Percentiles rank a stretch among this genome's conserved stretches.
phyloP scores from a whole-genome alignment of 2,113 vertebrate genomes.

The Podocnemis expansa region DNA sequence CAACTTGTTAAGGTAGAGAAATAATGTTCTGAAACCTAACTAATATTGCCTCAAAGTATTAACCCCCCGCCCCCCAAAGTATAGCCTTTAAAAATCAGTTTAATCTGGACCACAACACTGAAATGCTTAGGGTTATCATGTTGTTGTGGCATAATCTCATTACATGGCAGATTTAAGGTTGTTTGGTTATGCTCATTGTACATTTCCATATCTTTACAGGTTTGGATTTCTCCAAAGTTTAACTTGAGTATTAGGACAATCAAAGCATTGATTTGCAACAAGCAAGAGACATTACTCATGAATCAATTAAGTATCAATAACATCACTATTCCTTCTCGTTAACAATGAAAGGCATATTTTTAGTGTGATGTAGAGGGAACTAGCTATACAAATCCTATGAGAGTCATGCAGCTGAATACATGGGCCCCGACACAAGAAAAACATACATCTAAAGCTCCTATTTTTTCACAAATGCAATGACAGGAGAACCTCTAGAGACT shows the following conservation, averaged over 20 bases:
- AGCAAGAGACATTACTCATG: no score
- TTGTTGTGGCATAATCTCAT: neutral
- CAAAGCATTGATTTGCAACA: no score
- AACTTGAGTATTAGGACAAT: neutral
- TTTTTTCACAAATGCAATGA: neutral
- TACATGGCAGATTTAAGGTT: neutral
- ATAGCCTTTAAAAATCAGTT: constrained; percentile 6
- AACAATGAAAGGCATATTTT: neutral
- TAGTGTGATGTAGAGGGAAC: neutral
- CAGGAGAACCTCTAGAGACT: neutral
- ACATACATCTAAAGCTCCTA: neutral
- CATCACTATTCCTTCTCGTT: neutral
- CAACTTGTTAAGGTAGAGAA: neutral
- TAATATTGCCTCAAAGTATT: neutral
- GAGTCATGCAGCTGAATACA: neutral
- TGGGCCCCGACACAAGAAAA: neutral
- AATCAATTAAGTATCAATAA: no score
- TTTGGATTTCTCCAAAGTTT: neutral
- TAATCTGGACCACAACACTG: neutral
- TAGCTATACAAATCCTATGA: neutral
- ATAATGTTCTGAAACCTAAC: neutral
- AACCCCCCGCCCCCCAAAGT: no score
- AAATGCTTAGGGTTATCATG: neutral
- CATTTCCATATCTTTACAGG: neutral
- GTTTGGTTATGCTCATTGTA: no score